Evolutionary conservation across 2,797 vertebrate genomes (phyloP).

Genomic region (Ispidina picta): DNA sequence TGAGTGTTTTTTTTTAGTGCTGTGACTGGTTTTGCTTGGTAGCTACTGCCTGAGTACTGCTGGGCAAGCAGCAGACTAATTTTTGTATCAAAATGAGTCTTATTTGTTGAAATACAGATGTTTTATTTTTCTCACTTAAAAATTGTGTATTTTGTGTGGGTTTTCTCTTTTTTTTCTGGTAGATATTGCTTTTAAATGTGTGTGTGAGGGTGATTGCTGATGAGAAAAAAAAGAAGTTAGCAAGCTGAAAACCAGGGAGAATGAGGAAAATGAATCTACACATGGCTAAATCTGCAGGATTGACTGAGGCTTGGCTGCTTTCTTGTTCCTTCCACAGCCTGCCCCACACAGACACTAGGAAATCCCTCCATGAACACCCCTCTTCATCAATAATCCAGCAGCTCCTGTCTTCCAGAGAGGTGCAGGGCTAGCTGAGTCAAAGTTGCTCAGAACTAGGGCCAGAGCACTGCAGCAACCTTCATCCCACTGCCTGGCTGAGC

Average conservation of each 20-base stretch:
- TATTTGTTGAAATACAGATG: conserved; percentile 60
- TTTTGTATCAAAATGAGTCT: conserved; percentile 59
- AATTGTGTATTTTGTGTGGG: neutral
- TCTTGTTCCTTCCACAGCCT: neutral
- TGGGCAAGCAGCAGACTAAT: conserved; percentile 21
- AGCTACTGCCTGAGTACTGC: neutral
- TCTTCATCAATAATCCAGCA: neutral
- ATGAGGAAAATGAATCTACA: conserved; percentile 10
- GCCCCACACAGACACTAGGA: neutral
- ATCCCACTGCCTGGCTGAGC: neutral
- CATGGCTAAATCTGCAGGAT: neutral
- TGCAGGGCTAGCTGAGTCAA: conserved; percentile 3
- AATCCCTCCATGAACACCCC: neutral
- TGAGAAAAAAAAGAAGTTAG: conserved; percentile 33
- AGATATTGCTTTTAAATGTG: conserved; percentile 9
- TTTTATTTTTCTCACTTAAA: conserved; percentile 68
- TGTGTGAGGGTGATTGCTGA: conserved; percentile 26
- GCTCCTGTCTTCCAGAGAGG: neutral
- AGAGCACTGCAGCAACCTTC: neutral
- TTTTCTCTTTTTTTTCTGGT: neutral
- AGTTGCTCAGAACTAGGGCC: neutral
- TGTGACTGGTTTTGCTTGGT: conserved; percentile 26
- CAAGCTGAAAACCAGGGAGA: conserved; percentile 2
- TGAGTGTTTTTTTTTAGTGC: neutral
- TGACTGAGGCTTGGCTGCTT: neutral